These are phyloP conservation scores for Ceyx melanurus DNA, from an alignment of 2,113 vertebrate species.

Conservation along the genomic window DNA sequence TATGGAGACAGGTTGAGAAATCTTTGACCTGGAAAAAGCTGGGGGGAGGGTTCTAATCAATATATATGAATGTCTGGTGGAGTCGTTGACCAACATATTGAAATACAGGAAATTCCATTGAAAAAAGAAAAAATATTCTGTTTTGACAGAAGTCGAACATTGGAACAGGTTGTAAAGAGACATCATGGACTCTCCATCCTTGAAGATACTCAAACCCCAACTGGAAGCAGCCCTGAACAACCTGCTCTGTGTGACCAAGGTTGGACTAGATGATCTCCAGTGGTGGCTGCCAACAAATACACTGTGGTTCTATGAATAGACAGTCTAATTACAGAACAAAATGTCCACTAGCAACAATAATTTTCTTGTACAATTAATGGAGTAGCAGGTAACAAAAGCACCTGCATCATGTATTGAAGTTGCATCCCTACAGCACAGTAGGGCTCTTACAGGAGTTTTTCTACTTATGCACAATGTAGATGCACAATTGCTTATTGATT, in stretches of 20 bases:
- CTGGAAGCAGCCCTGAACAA: neutral
- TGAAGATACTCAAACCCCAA: neutral
- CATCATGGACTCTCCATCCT: fast-evolving
- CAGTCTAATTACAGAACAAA: neutral
- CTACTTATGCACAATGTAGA: neutral
- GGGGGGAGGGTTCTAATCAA: neutral
- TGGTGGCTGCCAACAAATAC: neutral
- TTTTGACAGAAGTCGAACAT: neutral
- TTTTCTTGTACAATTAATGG: neutral
- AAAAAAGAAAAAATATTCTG: neutral
- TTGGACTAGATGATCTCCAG: neutral
- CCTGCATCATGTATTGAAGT: neutral
- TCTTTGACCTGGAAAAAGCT: neutral
- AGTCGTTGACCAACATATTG: neutral
- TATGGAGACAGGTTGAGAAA: neutral
- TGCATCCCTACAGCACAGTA: neutral
- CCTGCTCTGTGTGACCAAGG: neutral
- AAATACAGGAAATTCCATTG: neutral
- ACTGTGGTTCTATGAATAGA: neutral
- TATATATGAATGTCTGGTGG: neutral
- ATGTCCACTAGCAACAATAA: neutral
- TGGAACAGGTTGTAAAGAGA: neutral
- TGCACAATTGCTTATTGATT: neutral
- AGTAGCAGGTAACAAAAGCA: neutral
- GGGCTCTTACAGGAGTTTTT: neutral